A percentile compares a stretch with the other conserved stretches of the same genome.
These are phyloP conservation scores for Ceratoteleas bidentatus DNA, from an alignment of 1,140 invertebrate species.

Conservation along the genomic window DNA sequence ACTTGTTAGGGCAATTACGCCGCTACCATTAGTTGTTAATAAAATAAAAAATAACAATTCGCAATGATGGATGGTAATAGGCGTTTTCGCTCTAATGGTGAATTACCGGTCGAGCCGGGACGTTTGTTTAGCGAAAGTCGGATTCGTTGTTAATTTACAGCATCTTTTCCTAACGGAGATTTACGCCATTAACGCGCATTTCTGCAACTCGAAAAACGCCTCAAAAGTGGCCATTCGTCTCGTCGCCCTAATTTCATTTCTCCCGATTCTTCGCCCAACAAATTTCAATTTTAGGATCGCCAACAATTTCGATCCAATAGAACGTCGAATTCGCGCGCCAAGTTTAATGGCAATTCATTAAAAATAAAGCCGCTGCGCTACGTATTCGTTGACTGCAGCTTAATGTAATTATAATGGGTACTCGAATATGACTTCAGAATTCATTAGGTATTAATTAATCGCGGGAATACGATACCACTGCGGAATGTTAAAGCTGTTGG, in stretches of 20 bases:
- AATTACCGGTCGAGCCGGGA: conserved; percentile 10
- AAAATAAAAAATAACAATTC: conserved; percentile 31
- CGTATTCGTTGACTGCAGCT: background rate
- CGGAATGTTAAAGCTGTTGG: conserved; percentile 22
- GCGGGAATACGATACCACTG: conserved; percentile 5
- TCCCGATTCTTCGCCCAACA: too few species aligned
- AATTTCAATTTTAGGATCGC: too few species aligned
- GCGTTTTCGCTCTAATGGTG: conserved; percentile 31
- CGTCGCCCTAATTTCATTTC: too few species aligned
- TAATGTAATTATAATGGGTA: conserved; percentile 12
- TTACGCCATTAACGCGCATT: too few species aligned
- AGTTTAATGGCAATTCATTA: too few species aligned
- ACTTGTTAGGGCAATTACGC: conserved; percentile 6
- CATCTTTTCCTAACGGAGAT: background rate
- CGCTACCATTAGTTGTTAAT: conserved; percentile 32
- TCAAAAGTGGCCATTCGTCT: too few species aligned
- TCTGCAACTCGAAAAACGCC: too few species aligned
- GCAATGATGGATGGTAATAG: conserved; percentile 26
- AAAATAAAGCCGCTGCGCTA: background rate
- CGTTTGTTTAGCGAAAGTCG: conserved; percentile 5
- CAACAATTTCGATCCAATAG: too few species aligned
- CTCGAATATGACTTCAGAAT: conserved; percentile 8
- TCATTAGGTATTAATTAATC: conserved; percentile 26
- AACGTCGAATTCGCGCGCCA: too few species aligned
- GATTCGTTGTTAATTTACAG: conserved; percentile 6